These are phyloP conservation scores for Dromaius novaehollandiae DNA, from an alignment of 2,113 vertebrate genomes.

Conservation along the genomic window DNA sequence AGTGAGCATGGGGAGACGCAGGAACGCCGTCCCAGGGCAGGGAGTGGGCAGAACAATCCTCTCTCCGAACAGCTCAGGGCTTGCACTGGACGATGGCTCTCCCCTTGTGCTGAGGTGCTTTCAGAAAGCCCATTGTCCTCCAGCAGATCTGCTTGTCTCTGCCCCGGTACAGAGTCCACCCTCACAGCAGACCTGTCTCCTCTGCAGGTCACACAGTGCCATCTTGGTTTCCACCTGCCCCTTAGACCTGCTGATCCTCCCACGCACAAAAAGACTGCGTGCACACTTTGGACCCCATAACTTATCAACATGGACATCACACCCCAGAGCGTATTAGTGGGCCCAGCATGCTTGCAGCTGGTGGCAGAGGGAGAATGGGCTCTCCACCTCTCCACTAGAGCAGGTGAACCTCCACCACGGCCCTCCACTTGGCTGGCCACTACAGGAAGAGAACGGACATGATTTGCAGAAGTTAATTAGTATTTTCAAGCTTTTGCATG, in stretches of 20 bases:
- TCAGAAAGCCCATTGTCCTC: not conserved
- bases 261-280: not conserved
- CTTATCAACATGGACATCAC: not conserved
- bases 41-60: not conserved
- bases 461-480: not conserved
- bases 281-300: too few species aligned
- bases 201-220: not conserved
- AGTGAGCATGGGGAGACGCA: too few species aligned
- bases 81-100: not conserved
- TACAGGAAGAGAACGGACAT: not conserved
- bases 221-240: not conserved
- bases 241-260: not conserved
- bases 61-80: not conserved
- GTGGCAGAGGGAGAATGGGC: not conserved
- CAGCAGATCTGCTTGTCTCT: not conserved
- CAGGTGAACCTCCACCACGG: not conserved
- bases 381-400: not conserved
- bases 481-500: not conserved
- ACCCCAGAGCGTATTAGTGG: not conserved
- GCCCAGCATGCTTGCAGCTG: not conserved
- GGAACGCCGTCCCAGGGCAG: not conserved
- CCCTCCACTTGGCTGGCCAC: not conserved
- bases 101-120: not conserved
- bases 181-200: not conserved
- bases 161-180: not conserved